phyloP scores from a whole-genome alignment of 2,797 vertebrate species.

The Peromyscus attwateri region DNA sequence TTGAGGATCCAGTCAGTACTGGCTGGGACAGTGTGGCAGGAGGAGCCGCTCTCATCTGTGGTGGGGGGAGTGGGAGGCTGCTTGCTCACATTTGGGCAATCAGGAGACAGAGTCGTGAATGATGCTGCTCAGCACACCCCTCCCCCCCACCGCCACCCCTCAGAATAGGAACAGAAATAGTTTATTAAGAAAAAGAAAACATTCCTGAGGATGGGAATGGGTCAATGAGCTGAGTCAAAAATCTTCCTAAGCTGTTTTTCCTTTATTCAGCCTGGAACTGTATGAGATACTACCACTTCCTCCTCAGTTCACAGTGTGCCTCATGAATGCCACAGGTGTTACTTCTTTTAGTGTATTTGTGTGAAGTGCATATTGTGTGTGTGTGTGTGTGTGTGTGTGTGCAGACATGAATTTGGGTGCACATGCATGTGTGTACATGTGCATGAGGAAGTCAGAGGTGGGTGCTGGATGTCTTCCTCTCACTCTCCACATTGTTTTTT shows the following conservation, averaged over 20 bases:
- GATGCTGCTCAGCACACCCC: not conserved
- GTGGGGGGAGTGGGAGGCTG: not conserved
- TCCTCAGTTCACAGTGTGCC: no score
- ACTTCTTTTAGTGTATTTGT: not conserved
- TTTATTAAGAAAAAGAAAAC: not conserved
- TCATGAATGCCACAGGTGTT: not conserved
- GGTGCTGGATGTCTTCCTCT: not conserved
- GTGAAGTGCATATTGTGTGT: not conserved
- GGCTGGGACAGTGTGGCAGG: not conserved
- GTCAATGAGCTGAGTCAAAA: not conserved
- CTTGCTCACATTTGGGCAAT: not conserved
- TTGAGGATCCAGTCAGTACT: not conserved
- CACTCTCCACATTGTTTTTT: not conserved
- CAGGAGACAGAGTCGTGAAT: not conserved
- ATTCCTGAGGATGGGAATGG: not conserved
- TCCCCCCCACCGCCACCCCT: not conserved
- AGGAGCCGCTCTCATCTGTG: not conserved
- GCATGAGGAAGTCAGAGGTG: not conserved
- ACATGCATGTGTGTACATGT: not conserved
- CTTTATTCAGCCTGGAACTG: not conserved
- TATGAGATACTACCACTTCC: not conserved
- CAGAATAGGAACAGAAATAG: not conserved
- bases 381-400: not conserved
- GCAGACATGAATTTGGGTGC: not conserved
- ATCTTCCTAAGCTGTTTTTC: not conserved